A percentile compares a stretch with the other conserved stretches of the same genome.
phyloP scores from a whole-genome alignment of 2,888 invertebrate species.

The Coelogynopora nodosa region DNA sequence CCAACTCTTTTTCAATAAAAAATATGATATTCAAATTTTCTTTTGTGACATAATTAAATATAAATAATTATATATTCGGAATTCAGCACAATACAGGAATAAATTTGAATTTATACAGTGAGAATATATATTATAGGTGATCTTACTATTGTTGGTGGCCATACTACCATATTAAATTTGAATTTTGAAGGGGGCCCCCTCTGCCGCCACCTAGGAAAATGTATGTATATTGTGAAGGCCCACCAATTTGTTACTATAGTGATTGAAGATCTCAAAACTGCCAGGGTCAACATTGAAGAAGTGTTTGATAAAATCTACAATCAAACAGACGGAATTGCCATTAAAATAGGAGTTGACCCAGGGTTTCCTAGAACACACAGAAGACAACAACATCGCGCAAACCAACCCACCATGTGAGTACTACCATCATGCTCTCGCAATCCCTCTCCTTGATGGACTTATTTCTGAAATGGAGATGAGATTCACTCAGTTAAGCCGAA shows the following conservation, averaged over 20 bases:
- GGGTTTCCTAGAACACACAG: not conserved
- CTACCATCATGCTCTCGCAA: conserved; percentile 3
- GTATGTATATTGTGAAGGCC: conserved; percentile 21
- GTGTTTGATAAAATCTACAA: conserved; percentile 38
- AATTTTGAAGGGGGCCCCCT: too few species aligned
- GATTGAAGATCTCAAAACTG: not conserved
- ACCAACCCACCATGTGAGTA: not conserved
- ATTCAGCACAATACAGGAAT: too few species aligned
- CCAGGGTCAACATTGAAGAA: conserved; percentile 25
- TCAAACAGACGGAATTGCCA: conserved; percentile 40
- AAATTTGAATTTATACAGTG: too few species aligned
- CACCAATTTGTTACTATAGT: conserved; percentile 5
- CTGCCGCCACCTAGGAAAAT: conserved; percentile 16
- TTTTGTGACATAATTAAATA: too few species aligned
- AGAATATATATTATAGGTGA: too few species aligned
- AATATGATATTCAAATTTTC: too few species aligned
- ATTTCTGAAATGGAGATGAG: conserved; percentile 16
- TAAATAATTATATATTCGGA: too few species aligned
- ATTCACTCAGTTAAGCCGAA: not conserved
- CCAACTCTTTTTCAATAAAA: too few species aligned
- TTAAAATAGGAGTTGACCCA: conserved; percentile 21
- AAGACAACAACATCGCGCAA: conserved; percentile 6
- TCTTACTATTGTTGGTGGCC: too few species aligned
- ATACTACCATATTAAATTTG: too few species aligned
- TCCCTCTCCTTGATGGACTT: conserved; percentile 18